Evolutionary conservation across 2,888 invertebrate species (phyloP).

Genomic region (Pheosia gnoma): DNA sequence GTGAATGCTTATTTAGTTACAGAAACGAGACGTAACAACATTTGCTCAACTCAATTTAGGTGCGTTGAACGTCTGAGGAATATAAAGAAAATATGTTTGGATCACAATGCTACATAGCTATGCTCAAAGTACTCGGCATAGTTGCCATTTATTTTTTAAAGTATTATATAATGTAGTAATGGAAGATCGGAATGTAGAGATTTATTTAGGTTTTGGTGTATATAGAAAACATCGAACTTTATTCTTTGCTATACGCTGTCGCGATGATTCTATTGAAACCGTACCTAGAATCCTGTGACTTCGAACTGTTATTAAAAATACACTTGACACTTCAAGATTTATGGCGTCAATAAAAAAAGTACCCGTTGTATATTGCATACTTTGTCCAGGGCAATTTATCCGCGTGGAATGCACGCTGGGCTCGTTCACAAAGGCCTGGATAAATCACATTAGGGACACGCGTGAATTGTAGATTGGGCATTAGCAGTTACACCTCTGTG

Average conservation of each 20-base stretch:
- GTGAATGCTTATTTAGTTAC: slow-evolving; percentile 63
- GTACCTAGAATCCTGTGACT: too few species aligned
- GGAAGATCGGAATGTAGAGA: too few species aligned
- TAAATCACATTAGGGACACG: slow-evolving; percentile 79
- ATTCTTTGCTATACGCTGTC: too few species aligned
- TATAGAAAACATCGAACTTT: too few species aligned
- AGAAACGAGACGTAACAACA: slow-evolving; percentile 60
- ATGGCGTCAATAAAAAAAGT: slow-evolving; percentile 37
- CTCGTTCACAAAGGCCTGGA: slow-evolving; percentile 76
- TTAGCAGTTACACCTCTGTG: slow-evolving; percentile 74
- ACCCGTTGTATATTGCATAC: slow-evolving; percentile 64
- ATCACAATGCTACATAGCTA: background rate
- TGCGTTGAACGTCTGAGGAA: slow-evolving; percentile 64
- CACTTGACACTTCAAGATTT: slow-evolving; percentile 30
- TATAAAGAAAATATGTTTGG: slow-evolving; percentile 44
- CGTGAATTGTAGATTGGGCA: slow-evolving; percentile 84
- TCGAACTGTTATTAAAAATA: background rate
- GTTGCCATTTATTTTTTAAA: too few species aligned
- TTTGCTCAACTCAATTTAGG: slow-evolving; percentile 62
- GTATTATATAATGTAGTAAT: too few species aligned
- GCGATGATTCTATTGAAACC: too few species aligned
- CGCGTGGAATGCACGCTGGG: slow-evolving; percentile 59
- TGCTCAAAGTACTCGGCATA: background rate
- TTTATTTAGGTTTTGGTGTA: too few species aligned
- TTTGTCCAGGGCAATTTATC: slow-evolving; percentile 64